These are phyloP conservation scores for Polyommatus icarus DNA, from an alignment of 2,888 invertebrate species.

Conservation along the genomic window DNA sequence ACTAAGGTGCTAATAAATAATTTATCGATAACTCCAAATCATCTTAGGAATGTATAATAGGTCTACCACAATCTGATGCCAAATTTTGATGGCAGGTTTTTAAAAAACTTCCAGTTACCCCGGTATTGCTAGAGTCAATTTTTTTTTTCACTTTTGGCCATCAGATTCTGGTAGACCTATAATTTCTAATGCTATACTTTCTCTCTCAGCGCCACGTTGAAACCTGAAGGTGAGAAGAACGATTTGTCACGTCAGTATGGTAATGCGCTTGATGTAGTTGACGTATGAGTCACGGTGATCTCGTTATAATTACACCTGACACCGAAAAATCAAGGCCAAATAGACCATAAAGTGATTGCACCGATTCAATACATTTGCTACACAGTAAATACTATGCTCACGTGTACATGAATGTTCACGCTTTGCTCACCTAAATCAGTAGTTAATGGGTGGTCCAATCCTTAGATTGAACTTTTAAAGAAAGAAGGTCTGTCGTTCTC, in stretches of 20 bases:
- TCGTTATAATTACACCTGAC: constrained; percentile 11
- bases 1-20: too few relatives aligned
- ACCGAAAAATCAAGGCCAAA: background rate
- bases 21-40: too few relatives aligned
- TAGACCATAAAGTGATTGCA: background rate
- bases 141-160: too few relatives aligned
- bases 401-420: too few relatives aligned
- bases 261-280: constrained; percentile 10
- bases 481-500: background rate
- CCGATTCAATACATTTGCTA: background rate
- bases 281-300: constrained; percentile 13
- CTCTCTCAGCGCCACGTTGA: background rate
- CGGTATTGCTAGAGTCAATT: too few relatives aligned
- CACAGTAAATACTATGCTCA: too few relatives aligned
- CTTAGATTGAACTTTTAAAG: background rate
- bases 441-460: background rate
- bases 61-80: too few relatives aligned
- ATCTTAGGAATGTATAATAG: too few relatives aligned
- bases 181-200: background rate
- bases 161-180: too few relatives aligned
- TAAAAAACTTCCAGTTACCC: too few relatives aligned
- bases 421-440: background rate
- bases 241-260: constrained; percentile 29
- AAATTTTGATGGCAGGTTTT: too few relatives aligned
- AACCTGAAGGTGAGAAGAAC: constrained; percentile 17